Evolutionary conservation across 2,888 invertebrate species (phyloP).

Genomic region (Neria commutata): DNA sequence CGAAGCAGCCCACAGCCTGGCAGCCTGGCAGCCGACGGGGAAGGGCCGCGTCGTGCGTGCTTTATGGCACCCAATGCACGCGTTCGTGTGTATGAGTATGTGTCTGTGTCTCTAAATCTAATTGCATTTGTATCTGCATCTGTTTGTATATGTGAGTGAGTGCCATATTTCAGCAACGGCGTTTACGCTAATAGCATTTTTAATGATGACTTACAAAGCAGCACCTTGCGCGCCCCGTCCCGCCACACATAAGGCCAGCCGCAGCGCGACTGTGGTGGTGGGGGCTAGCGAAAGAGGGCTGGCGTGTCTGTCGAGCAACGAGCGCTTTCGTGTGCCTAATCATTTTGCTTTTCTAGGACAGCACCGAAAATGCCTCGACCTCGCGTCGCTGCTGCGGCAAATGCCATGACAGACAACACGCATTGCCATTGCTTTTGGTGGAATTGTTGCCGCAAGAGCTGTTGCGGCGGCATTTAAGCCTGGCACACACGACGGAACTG

Average conservation of each 20-base stretch:
- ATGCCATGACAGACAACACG: not conserved
- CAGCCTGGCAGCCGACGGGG: too few relatives aligned
- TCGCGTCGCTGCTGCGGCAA: not conserved
- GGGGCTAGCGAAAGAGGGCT: too few relatives aligned
- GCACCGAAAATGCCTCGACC: not conserved
- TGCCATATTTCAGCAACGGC: not conserved
- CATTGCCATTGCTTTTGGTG: not conserved
- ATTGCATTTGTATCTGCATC: too few relatives aligned
- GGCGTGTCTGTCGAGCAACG: not conserved
- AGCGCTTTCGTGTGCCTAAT: conserved; percentile 12
- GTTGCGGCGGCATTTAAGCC: not conserved
- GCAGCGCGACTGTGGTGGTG: too few relatives aligned
- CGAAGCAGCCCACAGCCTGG: too few relatives aligned
- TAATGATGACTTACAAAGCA: conserved; percentile 19
- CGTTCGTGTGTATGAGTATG: too few relatives aligned
- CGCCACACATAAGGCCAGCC: too few relatives aligned
- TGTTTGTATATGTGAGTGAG: too few relatives aligned
- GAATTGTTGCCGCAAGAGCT: conserved; percentile 3
- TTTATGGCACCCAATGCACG: not conserved
- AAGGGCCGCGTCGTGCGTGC: not conserved
- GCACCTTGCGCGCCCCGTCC: too few relatives aligned
- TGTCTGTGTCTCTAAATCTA: too few relatives aligned
- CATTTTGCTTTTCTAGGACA: conserved; percentile 5
- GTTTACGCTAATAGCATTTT: conserved; percentile 19
- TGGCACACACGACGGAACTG: too few relatives aligned